Evolutionary conservation across 2,888 invertebrate genomes (phyloP), one percentile per base, ranked within the genome.

Genomic region (Ochlodes sylvanus): DNA sequence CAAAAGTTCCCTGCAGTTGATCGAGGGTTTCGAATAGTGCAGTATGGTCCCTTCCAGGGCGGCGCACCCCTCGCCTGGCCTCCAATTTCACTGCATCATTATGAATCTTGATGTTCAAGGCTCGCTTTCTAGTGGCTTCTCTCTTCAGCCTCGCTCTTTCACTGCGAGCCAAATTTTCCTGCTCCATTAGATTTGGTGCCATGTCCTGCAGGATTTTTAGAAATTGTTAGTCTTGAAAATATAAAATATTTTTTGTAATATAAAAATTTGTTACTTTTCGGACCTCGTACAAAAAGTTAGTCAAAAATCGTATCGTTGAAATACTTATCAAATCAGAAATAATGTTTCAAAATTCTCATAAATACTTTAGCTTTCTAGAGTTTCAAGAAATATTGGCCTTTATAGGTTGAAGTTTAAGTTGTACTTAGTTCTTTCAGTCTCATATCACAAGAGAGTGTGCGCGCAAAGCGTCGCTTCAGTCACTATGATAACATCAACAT

Each of bases 151-250:
- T 61, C 34, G 5, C 27, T 7, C 32, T 47, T 27, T 54, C 7
- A 5, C 0, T 4, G 34, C 47, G 50, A 19, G 44, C 52, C n/a
- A 17, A 14, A n/a, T 52, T 38, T 27, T 62, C 38, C 27, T 12
- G 52, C 15, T 27, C 12, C 9, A 10, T 7, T 50, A 34, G 21
- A 34, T 61, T 17, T 9, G 9, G 14, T 34, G 34, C 47, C 61
- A 61, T 50, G 7, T 61, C 61, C 61, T 61, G 61, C 61, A 47
- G 61, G 61, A 50, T 61, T 15, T 47, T 61, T 14, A 61, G 44
- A 61, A 61, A 34, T n/a, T n/a, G 61, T 61, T 50, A 61, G 44
- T 44, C 15, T 44, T 19, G 10, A 32, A 47, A n/a, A 42, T 41
- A 21, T 58, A 14, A 9, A n/a, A n/a, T n/a, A n/a, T n/a, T n/a